Evolutionary conservation across 2,113 vertebrate genomes (phyloP).

Genomic region (Drymodes brunneopygia): DNA sequence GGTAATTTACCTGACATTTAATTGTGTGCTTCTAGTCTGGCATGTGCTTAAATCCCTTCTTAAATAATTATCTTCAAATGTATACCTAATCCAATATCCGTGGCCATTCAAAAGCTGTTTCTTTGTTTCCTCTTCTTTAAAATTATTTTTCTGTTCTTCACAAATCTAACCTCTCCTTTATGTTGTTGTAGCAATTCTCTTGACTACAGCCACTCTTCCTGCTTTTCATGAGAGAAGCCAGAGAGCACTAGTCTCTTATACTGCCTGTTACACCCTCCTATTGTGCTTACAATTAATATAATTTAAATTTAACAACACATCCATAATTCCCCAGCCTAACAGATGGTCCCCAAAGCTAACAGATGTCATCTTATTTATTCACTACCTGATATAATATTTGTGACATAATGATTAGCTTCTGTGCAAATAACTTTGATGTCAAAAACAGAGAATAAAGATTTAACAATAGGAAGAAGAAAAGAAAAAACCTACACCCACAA

Average conservation of each 20-base stretch:
- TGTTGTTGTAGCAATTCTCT: not conserved
- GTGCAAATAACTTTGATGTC: constrained; percentile 36
- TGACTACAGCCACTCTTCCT: not conserved
- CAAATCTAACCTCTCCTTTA: not conserved
- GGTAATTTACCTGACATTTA: not conserved
- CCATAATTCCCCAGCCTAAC: constrained; percentile 24
- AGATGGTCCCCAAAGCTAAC: constrained; percentile 54
- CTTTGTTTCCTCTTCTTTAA: not conserved
- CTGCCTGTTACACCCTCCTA: not conserved
- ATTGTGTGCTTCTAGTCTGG: not conserved
- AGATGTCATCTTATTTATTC: constrained; percentile 57
- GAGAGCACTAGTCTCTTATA: not conserved
- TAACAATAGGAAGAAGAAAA: not conserved
- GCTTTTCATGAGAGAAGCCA: not conserved
- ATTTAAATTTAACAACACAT: constrained; percentile 44
- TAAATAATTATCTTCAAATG: not conserved
- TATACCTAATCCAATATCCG: not conserved
- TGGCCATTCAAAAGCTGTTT: not conserved
- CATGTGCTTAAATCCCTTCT: not conserved
- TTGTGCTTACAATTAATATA: constrained; percentile 2
- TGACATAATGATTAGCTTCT: constrained; percentile 47
- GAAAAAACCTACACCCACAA: fast-evolving
- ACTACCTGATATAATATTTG: constrained; percentile 54
- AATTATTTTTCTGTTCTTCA: not conserved
- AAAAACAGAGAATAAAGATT: constrained; percentile 2